Evolutionary conservation across 1,140 invertebrate genomes (phyloP).

Genomic region (Aphelinus certus): DNA sequence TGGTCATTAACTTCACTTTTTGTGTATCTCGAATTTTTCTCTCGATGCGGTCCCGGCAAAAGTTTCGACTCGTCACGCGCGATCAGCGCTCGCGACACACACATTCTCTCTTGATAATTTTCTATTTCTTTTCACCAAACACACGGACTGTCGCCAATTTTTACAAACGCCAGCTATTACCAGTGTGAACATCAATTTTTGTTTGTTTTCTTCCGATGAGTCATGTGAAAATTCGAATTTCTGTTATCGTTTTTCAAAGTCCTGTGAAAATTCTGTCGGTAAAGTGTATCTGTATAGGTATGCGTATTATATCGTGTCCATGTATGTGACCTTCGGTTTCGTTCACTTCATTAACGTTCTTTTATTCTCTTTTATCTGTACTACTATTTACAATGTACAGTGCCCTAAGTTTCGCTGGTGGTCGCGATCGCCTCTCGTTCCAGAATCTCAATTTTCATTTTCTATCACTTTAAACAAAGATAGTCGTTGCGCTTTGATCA

Average conservation of each 20-base stretch:
- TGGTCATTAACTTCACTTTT: not conserved
- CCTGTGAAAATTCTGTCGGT: constrained; percentile 19
- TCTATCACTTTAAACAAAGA: constrained; percentile 1
- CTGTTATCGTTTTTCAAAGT: constrained; percentile 6
- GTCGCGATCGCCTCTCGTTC: constrained; percentile 43
- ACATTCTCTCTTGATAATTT: constrained; percentile 38
- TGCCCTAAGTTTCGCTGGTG: constrained; percentile 55
- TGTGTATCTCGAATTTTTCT: constrained; percentile 17
- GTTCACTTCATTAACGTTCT: constrained; percentile 33
- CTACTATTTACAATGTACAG: constrained; percentile 66
- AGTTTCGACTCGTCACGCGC: constrained; percentile 36
- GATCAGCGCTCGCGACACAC: constrained; percentile 37
- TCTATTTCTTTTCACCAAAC: constrained; percentile 47
- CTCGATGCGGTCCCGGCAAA: constrained; percentile 34
- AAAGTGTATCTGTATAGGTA: constrained; percentile 5
- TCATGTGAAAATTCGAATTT: constrained; percentile 35
- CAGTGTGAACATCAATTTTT: constrained; percentile 30
- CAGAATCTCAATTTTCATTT: constrained; percentile 19
- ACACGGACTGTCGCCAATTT: constrained; percentile 32
- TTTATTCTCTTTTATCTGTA: constrained; percentile 49
- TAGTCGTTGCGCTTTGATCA: no score
- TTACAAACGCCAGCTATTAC: constrained; percentile 7
- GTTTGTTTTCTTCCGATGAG: constrained; percentile 10
- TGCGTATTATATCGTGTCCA: not conserved
- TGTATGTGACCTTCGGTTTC: constrained; percentile 13